Percentiles rank a stretch among this genome's conserved stretches.
phyloP scores from a whole-genome alignment of 2,888 invertebrate species.

The Himalopsyche anomala region DNA sequence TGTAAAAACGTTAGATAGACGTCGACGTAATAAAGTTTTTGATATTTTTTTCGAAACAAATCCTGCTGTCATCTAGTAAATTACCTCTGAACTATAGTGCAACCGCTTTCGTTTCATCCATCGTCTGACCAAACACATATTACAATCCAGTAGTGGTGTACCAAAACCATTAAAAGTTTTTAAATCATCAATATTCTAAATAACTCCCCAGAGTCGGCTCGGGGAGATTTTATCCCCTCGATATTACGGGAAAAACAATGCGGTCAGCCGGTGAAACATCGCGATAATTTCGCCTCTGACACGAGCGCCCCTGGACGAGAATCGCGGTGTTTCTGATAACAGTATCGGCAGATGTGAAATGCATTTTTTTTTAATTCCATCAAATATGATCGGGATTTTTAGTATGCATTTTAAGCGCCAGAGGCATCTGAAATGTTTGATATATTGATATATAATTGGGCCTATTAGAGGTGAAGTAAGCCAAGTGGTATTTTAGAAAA shows the following conservation, averaged over 20 bases:
- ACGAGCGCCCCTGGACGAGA: constrained; percentile 43
- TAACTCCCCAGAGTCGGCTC: constrained; percentile 34
- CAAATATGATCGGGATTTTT: neutral
- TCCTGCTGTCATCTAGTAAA: too few species aligned
- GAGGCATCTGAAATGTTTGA: neutral
- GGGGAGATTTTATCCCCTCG: constrained; percentile 49
- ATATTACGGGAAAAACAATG: constrained; percentile 58
- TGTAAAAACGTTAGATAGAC: too few species aligned
- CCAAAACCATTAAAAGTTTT: constrained; percentile 8
- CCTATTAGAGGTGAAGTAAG: too few species aligned
- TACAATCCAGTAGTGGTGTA: neutral
- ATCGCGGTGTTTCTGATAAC: constrained; percentile 59
- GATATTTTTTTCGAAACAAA: too few species aligned
- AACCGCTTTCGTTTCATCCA: too few species aligned
- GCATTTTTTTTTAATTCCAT: neutral
- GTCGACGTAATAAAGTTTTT: too few species aligned
- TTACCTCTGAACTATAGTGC: too few species aligned
- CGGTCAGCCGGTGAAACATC: constrained; percentile 48
- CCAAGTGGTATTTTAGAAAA: too few species aligned
- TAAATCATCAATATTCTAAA: constrained; percentile 29
- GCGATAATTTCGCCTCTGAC: constrained; percentile 57
- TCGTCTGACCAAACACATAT: too few species aligned
- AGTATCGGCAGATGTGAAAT: constrained; percentile 45
- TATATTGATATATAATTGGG: too few species aligned
- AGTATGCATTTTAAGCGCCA: neutral